Conservation (phyloP, 2,888 invertebrate species). For the Dendrolimus pini region DNA sequence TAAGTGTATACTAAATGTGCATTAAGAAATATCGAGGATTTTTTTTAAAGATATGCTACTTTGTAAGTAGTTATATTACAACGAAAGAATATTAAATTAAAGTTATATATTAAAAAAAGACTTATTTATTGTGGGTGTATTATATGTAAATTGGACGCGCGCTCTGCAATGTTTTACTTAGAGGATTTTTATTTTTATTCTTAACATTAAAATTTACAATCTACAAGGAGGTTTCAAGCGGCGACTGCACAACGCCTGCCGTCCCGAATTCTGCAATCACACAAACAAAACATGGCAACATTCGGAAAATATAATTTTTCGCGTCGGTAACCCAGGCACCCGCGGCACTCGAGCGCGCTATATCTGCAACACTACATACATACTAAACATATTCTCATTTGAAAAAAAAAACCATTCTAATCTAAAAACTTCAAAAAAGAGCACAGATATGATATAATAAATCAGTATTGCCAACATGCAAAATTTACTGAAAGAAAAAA, state of each 20-base stretch:
- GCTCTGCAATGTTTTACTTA: neutral
- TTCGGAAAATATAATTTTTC: slow-evolving; percentile 33
- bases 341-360: slow-evolving; percentile 41
- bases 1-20: too few species aligned
- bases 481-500: slow-evolving; percentile 43
- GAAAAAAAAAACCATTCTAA: slow-evolving; percentile 14
- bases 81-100: too few species aligned
- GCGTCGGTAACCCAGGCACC: slow-evolving; percentile 44
- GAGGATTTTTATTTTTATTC: neutral
- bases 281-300: slow-evolving; percentile 73
- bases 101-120: too few species aligned
- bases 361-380: slow-evolving; percentile 73
- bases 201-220: slow-evolving; percentile 31
- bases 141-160: neutral
- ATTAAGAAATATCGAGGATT: too few species aligned
- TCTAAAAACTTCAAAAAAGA: too few species aligned
- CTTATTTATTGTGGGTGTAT: too few species aligned
- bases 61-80: too few species aligned
- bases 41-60: too few species aligned
- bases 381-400: slow-evolving; percentile 34
- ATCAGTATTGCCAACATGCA: slow-evolving; percentile 25
- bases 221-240: slow-evolving; percentile 49
- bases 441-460: too few species aligned
- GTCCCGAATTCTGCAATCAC: slow-evolving; percentile 56
- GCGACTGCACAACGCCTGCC: slow-evolving; percentile 30